Evolutionary conservation across 1,140 invertebrate species (phyloP).

Genomic region (Aphelenchoides besseyi): DNA sequence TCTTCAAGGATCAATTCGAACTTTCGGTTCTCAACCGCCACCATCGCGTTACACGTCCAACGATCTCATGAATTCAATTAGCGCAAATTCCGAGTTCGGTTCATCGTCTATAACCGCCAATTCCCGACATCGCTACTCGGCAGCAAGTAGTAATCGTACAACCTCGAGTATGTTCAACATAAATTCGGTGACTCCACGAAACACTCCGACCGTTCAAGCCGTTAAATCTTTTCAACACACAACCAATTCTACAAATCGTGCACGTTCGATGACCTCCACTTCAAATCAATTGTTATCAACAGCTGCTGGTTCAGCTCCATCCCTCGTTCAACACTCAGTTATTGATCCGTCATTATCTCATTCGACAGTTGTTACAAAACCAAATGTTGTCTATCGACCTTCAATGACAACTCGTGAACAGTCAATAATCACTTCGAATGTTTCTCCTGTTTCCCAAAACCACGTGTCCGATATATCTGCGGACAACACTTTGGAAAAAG

Average conservation of each 20-base stretch:
- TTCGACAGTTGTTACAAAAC: too few relatives aligned
- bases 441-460: neutral
- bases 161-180: constrained; percentile 30
- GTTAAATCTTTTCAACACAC: constrained; percentile 33
- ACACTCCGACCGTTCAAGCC: constrained; percentile 34
- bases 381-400: constrained; percentile 7
- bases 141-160: neutral
- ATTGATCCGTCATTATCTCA: constrained; percentile 12
- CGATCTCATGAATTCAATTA: constrained; percentile 18
- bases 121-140: constrained; percentile 1
- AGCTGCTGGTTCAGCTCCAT: constrained; percentile 11
- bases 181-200: constrained; percentile 7
- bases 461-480: too few relatives aligned
- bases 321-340: constrained; percentile 7
- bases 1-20: constrained; percentile 44
- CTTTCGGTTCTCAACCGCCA: constrained; percentile 23
- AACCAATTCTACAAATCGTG: constrained; percentile 16
- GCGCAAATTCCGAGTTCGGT: neutral
- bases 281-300: constrained; percentile 33
- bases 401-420: neutral
- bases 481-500: neutral
- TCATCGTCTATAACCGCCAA: neutral
- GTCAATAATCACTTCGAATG: constrained; percentile 1
- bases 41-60: constrained; percentile 1
- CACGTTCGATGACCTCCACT: constrained; percentile 13